phyloP scores from a whole-genome alignment of 2,888 invertebrate species.

The Dolichopus griseipennis region DNA sequence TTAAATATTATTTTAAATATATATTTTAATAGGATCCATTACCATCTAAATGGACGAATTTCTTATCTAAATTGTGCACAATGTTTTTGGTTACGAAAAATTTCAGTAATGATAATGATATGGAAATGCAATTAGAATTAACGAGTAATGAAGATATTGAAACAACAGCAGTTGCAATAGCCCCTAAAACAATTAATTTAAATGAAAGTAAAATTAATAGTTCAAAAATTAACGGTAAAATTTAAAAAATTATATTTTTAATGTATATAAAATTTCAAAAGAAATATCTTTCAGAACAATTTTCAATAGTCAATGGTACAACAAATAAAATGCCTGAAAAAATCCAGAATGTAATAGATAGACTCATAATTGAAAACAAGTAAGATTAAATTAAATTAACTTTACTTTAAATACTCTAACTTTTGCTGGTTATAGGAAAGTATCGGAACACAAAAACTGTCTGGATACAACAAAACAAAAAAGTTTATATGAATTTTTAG shows the following conservation, averaged over 20 bases:
- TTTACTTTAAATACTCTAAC: background rate
- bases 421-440: slow-evolving; percentile 12
- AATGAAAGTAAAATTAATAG: background rate
- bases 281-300: too few relatives aligned
- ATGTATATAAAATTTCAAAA: too few relatives aligned
- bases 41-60: slow-evolving; percentile 32
- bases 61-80: slow-evolving; percentile 33
- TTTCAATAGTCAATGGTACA: too few relatives aligned
- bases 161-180: background rate
- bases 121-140: slow-evolving; percentile 27
- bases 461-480: slow-evolving; percentile 10
- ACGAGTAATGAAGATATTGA: background rate
- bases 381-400: background rate
- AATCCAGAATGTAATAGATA: slow-evolving; percentile 13
- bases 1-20: too few relatives aligned
- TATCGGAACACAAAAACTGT: slow-evolving; percentile 10
- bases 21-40: slow-evolving; percentile 29
- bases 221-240: background rate
- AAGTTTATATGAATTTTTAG: slow-evolving; percentile 27
- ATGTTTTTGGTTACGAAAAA: slow-evolving; percentile 24
- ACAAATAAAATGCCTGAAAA: slow-evolving; percentile 11
- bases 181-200: background rate
- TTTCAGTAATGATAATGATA: slow-evolving; percentile 31
- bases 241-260: too few relatives aligned
- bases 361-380: slow-evolving; percentile 16